phyloP scores from a whole-genome alignment of 2,888 invertebrate species.

The Hydraecia micacea region DNA sequence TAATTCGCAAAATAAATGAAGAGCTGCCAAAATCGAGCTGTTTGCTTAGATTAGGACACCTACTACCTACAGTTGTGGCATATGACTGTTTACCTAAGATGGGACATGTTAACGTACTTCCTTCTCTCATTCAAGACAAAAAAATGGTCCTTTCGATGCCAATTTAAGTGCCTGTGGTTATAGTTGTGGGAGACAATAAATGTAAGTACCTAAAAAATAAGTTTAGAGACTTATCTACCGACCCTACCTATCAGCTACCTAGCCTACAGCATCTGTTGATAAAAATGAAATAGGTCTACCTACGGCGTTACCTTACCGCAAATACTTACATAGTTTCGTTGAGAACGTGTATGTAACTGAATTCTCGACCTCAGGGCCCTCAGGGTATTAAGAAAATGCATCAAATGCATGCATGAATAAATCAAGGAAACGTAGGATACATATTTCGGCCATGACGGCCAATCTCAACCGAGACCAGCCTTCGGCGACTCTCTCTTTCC shows the following conservation, averaged over 20 bases:
- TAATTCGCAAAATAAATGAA: neutral
- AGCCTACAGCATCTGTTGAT: neutral
- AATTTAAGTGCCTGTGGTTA: neutral
- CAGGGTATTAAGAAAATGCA: neutral
- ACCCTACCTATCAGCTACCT: neutral
- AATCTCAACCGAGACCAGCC: no score
- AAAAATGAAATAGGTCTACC: neutral
- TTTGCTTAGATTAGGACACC: no score
- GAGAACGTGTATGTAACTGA: neutral
- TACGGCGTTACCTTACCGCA: no score
- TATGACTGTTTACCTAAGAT: neutral
- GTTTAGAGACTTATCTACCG: neutral
- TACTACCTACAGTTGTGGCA: no score
- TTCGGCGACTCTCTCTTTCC: no score
- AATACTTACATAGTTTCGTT: neutral
- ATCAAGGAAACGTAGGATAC: neutral
- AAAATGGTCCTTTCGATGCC: no score
- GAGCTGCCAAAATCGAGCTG: neutral
- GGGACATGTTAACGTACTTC: neutral
- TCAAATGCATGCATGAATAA: neutral
- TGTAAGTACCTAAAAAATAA: neutral
- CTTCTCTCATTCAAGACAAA: neutral
- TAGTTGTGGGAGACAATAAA: no score
- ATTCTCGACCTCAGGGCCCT: neutral
- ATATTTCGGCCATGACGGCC: neutral